Evolutionary conservation across 1,140 invertebrate species (phyloP), one percentile per base, ranked within the genome.

Genomic region (Ladona fulva): DNA sequence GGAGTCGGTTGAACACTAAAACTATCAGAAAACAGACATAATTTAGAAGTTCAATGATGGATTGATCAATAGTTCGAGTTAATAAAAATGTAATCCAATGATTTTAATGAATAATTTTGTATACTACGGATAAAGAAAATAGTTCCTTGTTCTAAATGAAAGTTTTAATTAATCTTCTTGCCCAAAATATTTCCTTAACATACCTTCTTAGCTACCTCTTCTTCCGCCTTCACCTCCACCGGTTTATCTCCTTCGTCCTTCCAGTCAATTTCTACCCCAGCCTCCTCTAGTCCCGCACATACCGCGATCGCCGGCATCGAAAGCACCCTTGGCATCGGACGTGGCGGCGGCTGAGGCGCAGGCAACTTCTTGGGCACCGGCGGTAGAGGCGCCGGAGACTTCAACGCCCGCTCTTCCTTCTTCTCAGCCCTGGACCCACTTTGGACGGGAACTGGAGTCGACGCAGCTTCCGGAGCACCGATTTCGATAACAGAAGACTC

Each of bases 191-290:
- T n/a, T n/a, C n/a, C n/a, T n/a, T 37, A 37, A 37, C 29, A 37
- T 37, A 37, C 29, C 29, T 37, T 8, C 1, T 37, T 37, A 8
- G 8, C 8, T 37, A 1, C 29, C 8, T 37, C 66, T 24, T 78
- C 74, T 8, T 42, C 66, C 78, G 79, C 25, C 59, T 74, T 79
- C 6, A 25, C 76, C 77, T 78, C 29, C 25, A 74, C 42, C 78
- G 29, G 29, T 79, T 74, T 25, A 42, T 42, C 25, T 3, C 24
- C 42, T 74, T 37, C 1, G 78, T 73, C 22, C 78, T 78, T 66
- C 77, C 74, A 42, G 10, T 78, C 76, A 16, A 78, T 16, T 22
- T 74, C 25, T 77, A 24, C 74, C 25, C 22, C 74, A 19, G 52
- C 12, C 52, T 66, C 52, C 52, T 6, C 52, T 66, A 19, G 5